Evolutionary conservation across 2,113 vertebrate genomes (phyloP).

Genomic region (Tylochromis polylepis): DNA sequence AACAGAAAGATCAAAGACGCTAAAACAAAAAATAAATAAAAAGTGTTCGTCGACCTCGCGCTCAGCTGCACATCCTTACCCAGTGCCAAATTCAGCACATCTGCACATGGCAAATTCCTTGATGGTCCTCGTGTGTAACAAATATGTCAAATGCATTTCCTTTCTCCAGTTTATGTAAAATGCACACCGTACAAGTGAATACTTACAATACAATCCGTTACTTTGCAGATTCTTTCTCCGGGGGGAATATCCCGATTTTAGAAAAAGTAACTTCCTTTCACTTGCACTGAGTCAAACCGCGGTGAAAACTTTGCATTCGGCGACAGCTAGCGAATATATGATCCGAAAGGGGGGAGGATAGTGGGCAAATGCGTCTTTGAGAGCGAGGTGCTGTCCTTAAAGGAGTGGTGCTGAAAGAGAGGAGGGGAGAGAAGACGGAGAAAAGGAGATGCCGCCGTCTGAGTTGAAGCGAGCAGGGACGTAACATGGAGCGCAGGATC

Average conservation of each 20-base stretch:
- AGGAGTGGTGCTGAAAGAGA: conserved; percentile 75
- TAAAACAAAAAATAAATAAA: background rate
- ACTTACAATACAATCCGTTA: conserved; percentile 62
- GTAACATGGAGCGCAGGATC: conserved; percentile 72
- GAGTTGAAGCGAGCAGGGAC: conserved; percentile 68
- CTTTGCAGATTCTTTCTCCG: conserved; percentile 6
- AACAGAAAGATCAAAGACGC: background rate
- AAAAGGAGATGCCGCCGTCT: conserved; percentile 71
- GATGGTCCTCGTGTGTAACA: background rate
- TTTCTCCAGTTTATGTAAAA: background rate
- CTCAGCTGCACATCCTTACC: background rate
- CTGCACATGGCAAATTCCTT: background rate
- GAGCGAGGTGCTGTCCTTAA: conserved; percentile 74
- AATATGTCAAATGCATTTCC: background rate
- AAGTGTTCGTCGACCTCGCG: background rate
- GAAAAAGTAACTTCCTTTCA: conserved; percentile 58
- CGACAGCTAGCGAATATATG: conserved; percentile 11
- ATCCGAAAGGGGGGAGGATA: conserved; percentile 52
- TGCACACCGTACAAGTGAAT: background rate
- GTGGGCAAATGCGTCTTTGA: conserved; percentile 45
- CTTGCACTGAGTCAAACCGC: conserved; percentile 36
- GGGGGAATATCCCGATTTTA: conserved; percentile 21
- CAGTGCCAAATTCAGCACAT: conserved; percentile 11
- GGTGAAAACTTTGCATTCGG: conserved; percentile 58
- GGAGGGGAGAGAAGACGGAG: conserved; percentile 62